phyloP scores from a whole-genome alignment of 2,888 invertebrate genomes.

The Volucella inanis region DNA sequence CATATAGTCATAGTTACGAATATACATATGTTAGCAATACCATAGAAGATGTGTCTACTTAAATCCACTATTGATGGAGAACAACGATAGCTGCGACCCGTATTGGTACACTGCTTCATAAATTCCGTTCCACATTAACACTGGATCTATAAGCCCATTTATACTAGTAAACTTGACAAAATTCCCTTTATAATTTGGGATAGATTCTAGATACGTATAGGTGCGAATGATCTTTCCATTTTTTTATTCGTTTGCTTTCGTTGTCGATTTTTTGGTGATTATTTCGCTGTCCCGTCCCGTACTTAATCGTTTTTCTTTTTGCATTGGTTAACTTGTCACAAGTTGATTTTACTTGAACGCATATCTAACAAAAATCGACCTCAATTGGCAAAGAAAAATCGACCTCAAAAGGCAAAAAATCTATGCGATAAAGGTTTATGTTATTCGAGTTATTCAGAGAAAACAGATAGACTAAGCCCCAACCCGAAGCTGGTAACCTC shows the following conservation, averaged over 20 bases:
- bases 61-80: constrained; percentile 81
- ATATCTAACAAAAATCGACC: not conserved
- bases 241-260: constrained; percentile 8
- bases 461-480: constrained; percentile 10
- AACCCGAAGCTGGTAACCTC: not conserved
- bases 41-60: constrained; percentile 77
- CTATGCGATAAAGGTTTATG: constrained; percentile 7
- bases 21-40: not conserved
- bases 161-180: constrained; percentile 6
- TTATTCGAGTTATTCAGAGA: not conserved
- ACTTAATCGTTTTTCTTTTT: not conserved
- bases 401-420: constrained; percentile 6
- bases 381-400: constrained; percentile 22
- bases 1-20: not conserved
- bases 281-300: not conserved
- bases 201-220: too few relatives aligned
- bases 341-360: constrained; percentile 16
- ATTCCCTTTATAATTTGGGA: too few relatives aligned
- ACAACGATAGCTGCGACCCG: constrained; percentile 81
- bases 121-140: constrained; percentile 83
- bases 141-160: constrained; percentile 70
- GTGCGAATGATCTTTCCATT: not conserved
- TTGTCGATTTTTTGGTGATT: constrained; percentile 1
- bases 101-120: constrained; percentile 82
- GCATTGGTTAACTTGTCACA: constrained; percentile 33